Base-by-base conservation (phyloP, 2,888 invertebrate genomes). In the Drosophila mercatorum region DNA sequence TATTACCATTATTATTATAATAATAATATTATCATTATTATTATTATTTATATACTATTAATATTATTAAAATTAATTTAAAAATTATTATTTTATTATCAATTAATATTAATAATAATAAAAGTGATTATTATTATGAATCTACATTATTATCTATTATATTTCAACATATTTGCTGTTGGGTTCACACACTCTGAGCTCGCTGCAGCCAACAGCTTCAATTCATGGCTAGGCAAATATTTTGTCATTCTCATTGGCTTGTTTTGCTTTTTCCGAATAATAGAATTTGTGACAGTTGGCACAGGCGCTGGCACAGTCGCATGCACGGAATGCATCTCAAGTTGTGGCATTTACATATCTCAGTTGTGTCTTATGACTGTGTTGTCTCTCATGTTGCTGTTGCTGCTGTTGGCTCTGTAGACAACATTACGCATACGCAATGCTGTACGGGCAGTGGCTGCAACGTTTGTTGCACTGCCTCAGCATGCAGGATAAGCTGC, bases 401-500 rank as follows among this genome's bases (percentile, higher is more conserved):
- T 57, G 44, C 14, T 57, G 44, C 56, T 57, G 57, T 7, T 56
- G 43, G 11, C 31, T 43, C 10, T 57, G 56, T 26, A 79, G 78
- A 71, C 63, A 77, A 67, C 72, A 78, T 80, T 77, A 80, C 80
- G 81, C 79, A 83, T 84, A 82, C 83, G 83, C 75, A 68, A 51
- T 57, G 82, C 65, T 64, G 68, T 53, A 57, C 53, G 68, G 36
- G 67, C 60, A 69, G 60, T 49, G 71, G 57, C 62, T 74, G 78
- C 63, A 66, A 77, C 47, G 68, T 49, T 64, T 68, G 74, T 57
- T 70, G 78, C 79, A 68, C 55, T 68, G 67, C 62, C 64, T 59
- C 70, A 52, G 55, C 60, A 70, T 64, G 68, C 77, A 47, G 78
- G 46, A 65, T 72, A 77, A 61, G 78, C 72, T 47, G 66, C 61